phyloP scores from a whole-genome alignment of 2,113 vertebrate genomes.

The Dicentrarchus labrax region DNA sequence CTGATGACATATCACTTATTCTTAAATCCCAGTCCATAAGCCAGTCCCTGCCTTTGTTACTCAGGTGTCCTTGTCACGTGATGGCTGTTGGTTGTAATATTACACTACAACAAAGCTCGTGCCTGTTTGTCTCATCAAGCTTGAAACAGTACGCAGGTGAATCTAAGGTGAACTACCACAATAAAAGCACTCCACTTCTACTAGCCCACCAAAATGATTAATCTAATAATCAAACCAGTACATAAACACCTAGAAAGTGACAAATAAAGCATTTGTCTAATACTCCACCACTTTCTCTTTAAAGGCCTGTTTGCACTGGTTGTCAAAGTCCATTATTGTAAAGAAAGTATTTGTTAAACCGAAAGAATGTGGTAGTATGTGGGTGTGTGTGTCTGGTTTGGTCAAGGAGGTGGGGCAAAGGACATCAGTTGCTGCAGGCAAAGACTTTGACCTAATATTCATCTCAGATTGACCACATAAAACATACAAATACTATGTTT shows the following conservation, averaged over 20 bases:
- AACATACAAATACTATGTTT: neutral
- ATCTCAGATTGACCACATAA: constrained; percentile 10
- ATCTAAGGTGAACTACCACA: neutral
- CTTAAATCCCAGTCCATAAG: neutral
- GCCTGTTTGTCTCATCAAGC: constrained; percentile 15
- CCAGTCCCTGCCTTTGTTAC: neutral
- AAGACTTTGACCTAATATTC: constrained; percentile 34
- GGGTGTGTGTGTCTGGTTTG: neutral
- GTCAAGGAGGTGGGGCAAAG: constrained; percentile 6
- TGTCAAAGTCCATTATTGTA: constrained; percentile 9
- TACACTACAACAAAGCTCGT: neutral
- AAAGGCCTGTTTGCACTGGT: constrained; percentile 3
- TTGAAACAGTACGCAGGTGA: neutral
- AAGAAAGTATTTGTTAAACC: neutral
- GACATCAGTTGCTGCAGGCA: neutral
- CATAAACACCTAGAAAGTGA: neutral
- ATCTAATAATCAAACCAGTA: neutral
- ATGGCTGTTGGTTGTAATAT: constrained; percentile 11
- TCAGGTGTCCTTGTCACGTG: constrained; percentile 8
- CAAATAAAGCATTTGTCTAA: neutral
- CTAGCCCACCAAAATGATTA: too few relatives aligned
- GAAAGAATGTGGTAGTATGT: neutral
- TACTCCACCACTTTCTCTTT: neutral
- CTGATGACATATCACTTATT: neutral
- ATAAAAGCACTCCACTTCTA: neutral